A percentile compares a stretch with the other conserved stretches of the same genome.
Conservation (phyloP, 2,113 vertebrate species). For the Gymnorhina tibicen region DNA sequence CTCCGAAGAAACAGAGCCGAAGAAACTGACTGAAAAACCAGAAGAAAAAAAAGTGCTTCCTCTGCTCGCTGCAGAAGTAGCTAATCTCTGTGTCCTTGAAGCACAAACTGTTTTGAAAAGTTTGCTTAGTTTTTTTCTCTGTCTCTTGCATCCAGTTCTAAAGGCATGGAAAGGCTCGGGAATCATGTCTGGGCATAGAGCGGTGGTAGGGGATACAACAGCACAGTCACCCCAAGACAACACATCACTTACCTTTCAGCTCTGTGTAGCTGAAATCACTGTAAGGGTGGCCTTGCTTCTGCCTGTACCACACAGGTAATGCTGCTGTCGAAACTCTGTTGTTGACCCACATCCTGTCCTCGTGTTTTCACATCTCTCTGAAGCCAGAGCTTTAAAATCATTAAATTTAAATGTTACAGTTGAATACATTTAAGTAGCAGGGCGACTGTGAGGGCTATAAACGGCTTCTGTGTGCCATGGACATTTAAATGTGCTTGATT, state of each 20-base stretch:
- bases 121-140: too few species aligned
- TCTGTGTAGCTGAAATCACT: background rate
- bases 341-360: background rate
- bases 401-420: background rate
- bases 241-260: background rate
- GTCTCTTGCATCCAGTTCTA: too few species aligned
- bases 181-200: too few species aligned
- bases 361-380: background rate
- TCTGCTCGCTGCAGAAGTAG: too few species aligned
- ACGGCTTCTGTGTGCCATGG: background rate
- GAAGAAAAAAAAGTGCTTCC: too few species aligned
- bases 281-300: background rate
- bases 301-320: background rate
- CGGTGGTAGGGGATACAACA: too few species aligned
- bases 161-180: too few species aligned
- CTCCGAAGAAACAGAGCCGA: too few species aligned
- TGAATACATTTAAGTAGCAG: background rate
- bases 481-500: background rate
- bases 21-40: too few species aligned
- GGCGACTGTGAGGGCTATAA: background rate
- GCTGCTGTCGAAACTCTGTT: background rate
- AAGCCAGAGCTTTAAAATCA: background rate
- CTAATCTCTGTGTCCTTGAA: too few species aligned
- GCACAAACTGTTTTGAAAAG: too few species aligned
- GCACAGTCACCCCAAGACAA: too few species aligned